Evolutionary conservation across 2,888 invertebrate genomes (phyloP).

Genomic region (Cerastis leucographa): DNA sequence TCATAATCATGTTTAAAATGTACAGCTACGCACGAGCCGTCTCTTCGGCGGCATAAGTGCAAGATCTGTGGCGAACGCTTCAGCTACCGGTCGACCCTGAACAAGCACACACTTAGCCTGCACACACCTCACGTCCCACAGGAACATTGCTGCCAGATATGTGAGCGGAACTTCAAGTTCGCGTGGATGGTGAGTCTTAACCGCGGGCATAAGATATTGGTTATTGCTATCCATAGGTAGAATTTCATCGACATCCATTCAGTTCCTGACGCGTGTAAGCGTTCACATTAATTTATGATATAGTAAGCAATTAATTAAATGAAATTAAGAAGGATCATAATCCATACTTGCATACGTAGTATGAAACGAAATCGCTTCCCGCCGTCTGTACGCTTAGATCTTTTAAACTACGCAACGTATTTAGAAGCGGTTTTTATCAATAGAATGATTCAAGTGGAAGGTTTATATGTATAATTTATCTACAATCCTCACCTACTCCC

Average conservation of each 20-base stretch:
- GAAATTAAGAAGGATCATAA: not conserved
- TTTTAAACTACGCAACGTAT: too few species aligned
- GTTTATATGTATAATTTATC: too few species aligned
- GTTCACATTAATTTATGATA: too few species aligned
- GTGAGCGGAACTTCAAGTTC: slow-evolving; percentile 74
- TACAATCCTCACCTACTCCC: too few species aligned
- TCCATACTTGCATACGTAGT: too few species aligned
- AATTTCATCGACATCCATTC: not conserved
- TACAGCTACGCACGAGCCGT: slow-evolving; percentile 81
- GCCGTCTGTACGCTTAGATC: too few species aligned
- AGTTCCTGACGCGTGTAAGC: not conserved
- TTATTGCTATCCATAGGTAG: not conserved
- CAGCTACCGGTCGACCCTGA: slow-evolving; percentile 85
- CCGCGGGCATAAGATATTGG: not conserved
- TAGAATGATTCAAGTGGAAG: too few species aligned
- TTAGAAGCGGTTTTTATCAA: too few species aligned
- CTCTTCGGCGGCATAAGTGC: slow-evolving; percentile 79
- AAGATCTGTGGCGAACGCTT: slow-evolving; percentile 78
- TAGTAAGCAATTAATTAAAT: not conserved
- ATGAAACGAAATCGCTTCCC: too few species aligned
- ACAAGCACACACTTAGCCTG: slow-evolving; percentile 77
- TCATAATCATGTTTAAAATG: too few species aligned
- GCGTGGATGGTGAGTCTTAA: slow-evolving; percentile 80
- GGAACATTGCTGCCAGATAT: slow-evolving; percentile 75
- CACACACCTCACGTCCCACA: slow-evolving; percentile 74